Percentiles rank a stretch among this genome's conserved stretches.
These are phyloP conservation scores for Amphipoea oculea DNA, from an alignment of 2,888 invertebrate species.

Conservation along the genomic window DNA sequence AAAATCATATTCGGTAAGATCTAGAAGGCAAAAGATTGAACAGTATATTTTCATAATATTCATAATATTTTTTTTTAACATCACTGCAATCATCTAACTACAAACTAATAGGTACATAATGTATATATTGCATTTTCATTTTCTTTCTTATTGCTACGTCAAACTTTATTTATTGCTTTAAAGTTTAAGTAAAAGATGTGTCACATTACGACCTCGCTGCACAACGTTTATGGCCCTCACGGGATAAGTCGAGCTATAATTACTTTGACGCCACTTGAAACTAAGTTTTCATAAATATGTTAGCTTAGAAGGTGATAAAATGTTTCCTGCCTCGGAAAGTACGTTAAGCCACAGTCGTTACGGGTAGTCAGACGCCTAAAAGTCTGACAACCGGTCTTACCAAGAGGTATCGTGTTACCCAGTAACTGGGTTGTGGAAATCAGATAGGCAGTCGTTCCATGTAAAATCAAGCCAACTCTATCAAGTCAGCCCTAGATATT, in stretches of 20 bases:
- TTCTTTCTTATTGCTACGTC: neutral
- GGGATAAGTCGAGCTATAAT: conserved; percentile 10
- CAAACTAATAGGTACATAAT: no score
- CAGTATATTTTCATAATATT: no score
- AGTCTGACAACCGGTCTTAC: neutral
- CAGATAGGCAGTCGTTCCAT: neutral
- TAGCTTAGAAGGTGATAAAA: conserved; percentile 1
- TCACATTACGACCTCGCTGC: conserved; percentile 18
- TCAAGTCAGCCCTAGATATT: neutral
- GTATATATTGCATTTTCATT: neutral
- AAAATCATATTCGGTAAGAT: neutral
- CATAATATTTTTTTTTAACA: no score
- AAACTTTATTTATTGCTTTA: conserved; percentile 13
- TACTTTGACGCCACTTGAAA: conserved; percentile 12
- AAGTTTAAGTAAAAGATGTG: conserved; percentile 26
- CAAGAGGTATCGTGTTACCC: neutral
- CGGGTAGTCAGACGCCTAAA: neutral
- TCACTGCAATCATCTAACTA: no score
- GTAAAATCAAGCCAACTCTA: neutral
- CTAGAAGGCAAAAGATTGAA: neutral
- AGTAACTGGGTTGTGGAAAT: neutral
- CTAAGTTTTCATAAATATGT: conserved; percentile 26
- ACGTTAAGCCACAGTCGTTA: neutral
- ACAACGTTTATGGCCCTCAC: conserved; percentile 19
- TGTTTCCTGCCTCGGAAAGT: neutral